Percentiles rank a stretch among this genome's conserved stretches.
phyloP scores from a whole-genome alignment of 1,140 invertebrate species.

The Tribolium castaneum region DNA sequence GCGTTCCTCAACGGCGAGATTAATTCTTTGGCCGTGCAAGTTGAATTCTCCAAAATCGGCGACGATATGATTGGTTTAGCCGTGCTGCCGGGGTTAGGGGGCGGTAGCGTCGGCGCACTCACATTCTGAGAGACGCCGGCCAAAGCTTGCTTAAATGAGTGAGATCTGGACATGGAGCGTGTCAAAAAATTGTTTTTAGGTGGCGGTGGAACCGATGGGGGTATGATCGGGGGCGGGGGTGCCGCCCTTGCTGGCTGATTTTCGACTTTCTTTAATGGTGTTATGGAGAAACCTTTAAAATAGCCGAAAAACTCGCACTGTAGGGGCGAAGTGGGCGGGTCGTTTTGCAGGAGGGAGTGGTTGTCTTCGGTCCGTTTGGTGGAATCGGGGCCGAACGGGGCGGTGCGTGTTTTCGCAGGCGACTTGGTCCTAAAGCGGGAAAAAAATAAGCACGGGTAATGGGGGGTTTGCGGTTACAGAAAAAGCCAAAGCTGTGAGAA shows the following conservation, averaged over 20 bases:
- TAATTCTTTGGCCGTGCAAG: constrained; percentile 79
- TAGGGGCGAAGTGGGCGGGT: constrained; percentile 56
- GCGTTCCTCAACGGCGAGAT: constrained; percentile 68
- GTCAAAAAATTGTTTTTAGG: constrained; percentile 54
- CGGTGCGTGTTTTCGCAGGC: constrained; percentile 66
- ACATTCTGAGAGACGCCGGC: constrained; percentile 63
- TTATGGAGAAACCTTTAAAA: constrained; percentile 85
- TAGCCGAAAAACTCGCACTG: constrained; percentile 81
- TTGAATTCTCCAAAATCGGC: constrained; percentile 82
- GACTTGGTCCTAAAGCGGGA: constrained; percentile 54
- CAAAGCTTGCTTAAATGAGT: constrained; percentile 57
- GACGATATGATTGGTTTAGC: constrained; percentile 81
- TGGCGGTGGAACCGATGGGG: constrained; percentile 4
- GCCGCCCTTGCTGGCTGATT: constrained; percentile 64
- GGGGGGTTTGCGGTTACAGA: background rate
- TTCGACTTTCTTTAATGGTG: constrained; percentile 71
- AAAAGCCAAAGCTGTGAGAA: constrained; percentile 1
- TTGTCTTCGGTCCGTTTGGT: constrained; percentile 68
- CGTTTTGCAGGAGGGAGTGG: constrained; percentile 63
- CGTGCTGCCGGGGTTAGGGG: constrained; percentile 68
- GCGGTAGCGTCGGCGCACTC: constrained; percentile 69
- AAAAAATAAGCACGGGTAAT: background rate
- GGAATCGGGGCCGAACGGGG: constrained; percentile 68
- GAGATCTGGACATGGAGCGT: constrained; percentile 54
- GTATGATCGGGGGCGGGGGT: constrained; percentile 64